Percentiles rank a stretch among this genome's conserved stretches.
Conservation (phyloP, 2,888 invertebrate genomes). For the Saturnia pavonia region DNA sequence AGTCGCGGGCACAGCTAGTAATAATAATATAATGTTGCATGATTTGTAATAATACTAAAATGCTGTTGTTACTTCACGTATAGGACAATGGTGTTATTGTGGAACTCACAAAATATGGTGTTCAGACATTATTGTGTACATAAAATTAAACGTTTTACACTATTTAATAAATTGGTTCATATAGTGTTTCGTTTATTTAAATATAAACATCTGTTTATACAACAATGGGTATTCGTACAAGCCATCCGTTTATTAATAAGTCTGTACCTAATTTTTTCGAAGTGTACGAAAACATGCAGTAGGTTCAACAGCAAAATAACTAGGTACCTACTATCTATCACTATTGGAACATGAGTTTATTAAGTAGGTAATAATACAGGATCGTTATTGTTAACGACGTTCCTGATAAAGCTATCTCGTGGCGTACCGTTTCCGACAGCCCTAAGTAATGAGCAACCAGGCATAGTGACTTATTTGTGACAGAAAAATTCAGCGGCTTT, state of each 20-base stretch:
- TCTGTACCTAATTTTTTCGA: not conserved
- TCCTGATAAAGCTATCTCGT: too few species aligned
- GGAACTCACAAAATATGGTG: slow-evolving; percentile 3
- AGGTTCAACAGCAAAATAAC: not conserved
- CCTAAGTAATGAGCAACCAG: not conserved
- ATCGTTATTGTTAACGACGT: too few species aligned
- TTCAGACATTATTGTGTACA: not conserved
- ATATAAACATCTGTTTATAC: not conserved
- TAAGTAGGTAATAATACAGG: too few species aligned
- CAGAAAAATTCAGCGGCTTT: not conserved
- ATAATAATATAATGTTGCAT: not conserved
- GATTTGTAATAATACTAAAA: slow-evolving; percentile 11
- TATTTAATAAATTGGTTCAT: not conserved
- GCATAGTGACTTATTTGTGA: not conserved
- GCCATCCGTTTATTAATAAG: not conserved
- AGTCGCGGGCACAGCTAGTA: too few species aligned
- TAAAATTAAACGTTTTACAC: not conserved
- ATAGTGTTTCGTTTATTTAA: not conserved
- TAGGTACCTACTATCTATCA: not conserved
- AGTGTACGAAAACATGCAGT: not conserved
- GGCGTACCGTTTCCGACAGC: too few species aligned
- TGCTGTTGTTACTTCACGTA: slow-evolving; percentile 16
- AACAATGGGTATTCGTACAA: not conserved
- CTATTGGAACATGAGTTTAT: too few species aligned
- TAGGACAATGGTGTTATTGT: not conserved